Evolutionary conservation across 2,888 invertebrate genomes (phyloP), one percentile per base, ranked within the genome.

Genomic region (Eristalis tenax): DNA sequence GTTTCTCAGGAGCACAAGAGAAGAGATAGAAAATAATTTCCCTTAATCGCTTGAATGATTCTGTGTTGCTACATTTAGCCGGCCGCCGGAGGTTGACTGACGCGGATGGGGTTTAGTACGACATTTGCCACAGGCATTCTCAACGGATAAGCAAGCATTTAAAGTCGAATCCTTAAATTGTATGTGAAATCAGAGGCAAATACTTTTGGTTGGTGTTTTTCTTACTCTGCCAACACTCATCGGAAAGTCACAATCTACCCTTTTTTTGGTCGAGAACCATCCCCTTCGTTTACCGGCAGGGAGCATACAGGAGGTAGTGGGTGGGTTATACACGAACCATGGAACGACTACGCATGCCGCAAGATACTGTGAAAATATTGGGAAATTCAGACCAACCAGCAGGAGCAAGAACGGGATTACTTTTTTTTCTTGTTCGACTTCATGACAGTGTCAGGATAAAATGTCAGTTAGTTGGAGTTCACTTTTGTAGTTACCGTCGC

Each of bases 361-460:
- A 13, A 38, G 38, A 35, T 32, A 6, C 32, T 32, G 32, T 32
- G 8, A 2, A 38, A 87, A 87, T 79, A 87, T 63, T 43, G 87
- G 87, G 87, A 87, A 73, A 83, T 87, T 78, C 71, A 32, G 0
- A 32, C 1, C 10, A 11, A 35, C 43, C 18, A 69, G 56, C 22
- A 86, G 85, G 85, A 86, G 57, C 32, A 43, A 82, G 70, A 70
- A 59, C 38, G 70, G 81, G 75, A 68, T 68, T 63, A 61, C 56
- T 50, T 56, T 56, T 68, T 66, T 26, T 32, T 59, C 28, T 77
- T 77, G n/a, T 59, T 83, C 73, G 59, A 68, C 66, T 64, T 73
- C 43, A 76, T 87, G 83, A 79, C 87, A 87, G 57, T 83, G 76
- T 80, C 66, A 87, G 87, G 87, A 87, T 64, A 80, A 87, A 79